These are phyloP conservation scores for Thymelicus acteon DNA, from an alignment of 2,888 invertebrate species.

Conservation along the genomic window DNA sequence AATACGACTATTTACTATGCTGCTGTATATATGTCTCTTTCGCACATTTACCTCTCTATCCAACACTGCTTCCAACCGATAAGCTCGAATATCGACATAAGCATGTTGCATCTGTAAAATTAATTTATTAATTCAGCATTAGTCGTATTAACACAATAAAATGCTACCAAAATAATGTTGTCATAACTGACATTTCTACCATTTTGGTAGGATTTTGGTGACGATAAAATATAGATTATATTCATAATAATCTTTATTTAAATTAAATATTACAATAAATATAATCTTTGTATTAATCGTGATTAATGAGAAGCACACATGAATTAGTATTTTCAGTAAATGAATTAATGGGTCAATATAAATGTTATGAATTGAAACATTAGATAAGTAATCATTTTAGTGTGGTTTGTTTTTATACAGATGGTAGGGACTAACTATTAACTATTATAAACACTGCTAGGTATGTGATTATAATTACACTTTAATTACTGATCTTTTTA, in stretches of 20 bases:
- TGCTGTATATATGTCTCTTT: slow-evolving; percentile 65
- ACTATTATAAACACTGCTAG: neutral
- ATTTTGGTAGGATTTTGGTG: slow-evolving; percentile 23
- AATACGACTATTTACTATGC: slow-evolving; percentile 6
- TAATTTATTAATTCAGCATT: slow-evolving; percentile 62
- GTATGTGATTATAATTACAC: neutral
- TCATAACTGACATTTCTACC: neutral
- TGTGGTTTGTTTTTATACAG: too few species aligned
- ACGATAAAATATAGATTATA: slow-evolving; percentile 9
- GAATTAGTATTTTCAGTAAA: slow-evolving; percentile 9
- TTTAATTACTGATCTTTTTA: neutral
- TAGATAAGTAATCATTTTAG: too few species aligned
- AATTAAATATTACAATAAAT: neutral
- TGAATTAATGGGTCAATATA: too few species aligned
- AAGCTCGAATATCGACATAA: slow-evolving; percentile 85
- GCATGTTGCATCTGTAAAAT: slow-evolving; percentile 84
- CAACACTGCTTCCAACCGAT: slow-evolving; percentile 86
- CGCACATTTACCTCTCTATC: slow-evolving; percentile 86
- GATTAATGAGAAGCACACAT: slow-evolving; percentile 12
- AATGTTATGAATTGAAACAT: too few species aligned
- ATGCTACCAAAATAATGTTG: slow-evolving; percentile 24
- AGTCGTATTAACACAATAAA: slow-evolving; percentile 53
- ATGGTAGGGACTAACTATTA: neutral
- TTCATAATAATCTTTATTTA: slow-evolving; percentile 10
- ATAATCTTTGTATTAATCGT: slow-evolving; percentile 2